These are phyloP conservation scores for Coryphaenoides rupestris DNA, from an alignment of 2,113 vertebrate species.

Conservation along the genomic window DNA sequence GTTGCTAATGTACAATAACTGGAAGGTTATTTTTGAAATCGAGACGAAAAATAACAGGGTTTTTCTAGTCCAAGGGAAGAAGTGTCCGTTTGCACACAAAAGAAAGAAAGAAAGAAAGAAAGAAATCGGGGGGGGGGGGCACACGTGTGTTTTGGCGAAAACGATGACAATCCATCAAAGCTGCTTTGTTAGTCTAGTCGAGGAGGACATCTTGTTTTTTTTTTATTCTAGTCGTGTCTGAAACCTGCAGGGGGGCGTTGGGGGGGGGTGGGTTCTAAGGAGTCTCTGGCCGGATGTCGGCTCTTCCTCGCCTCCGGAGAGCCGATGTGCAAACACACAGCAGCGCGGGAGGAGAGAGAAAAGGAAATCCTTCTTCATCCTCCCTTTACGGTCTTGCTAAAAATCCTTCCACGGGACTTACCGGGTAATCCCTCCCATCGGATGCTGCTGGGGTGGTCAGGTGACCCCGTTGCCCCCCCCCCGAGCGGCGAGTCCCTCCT, in stretches of 20 bases:
- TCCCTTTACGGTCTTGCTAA: slow-evolving; percentile 14
- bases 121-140: not conserved
- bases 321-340: not conserved
- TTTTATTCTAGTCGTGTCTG: not conserved
- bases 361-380: not conserved
- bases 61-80: slow-evolving; percentile 18
- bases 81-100: not conserved
- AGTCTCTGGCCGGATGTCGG: slow-evolving; percentile 11
- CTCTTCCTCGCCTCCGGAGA: not conserved
- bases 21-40: slow-evolving; percentile 18
- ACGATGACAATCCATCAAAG: slow-evolving; percentile 31
- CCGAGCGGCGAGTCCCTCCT: no score
- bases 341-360: not conserved
- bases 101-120: not conserved
- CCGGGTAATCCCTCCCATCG: slow-evolving; percentile 9
- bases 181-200: slow-evolving; percentile 28
- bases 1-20: slow-evolving; percentile 25
- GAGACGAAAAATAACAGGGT: not conserved
- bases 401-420: slow-evolving; percentile 7
- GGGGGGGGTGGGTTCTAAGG: not conserved
- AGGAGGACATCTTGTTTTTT: slow-evolving; percentile 9
- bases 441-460: not conserved
- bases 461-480: slow-evolving; percentile 1
- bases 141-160: not conserved
- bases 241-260: slow-evolving; percentile 13